Evolutionary conservation across 2,797 vertebrate species (phyloP).

Genomic region (Rhodeus uyekii): DNA sequence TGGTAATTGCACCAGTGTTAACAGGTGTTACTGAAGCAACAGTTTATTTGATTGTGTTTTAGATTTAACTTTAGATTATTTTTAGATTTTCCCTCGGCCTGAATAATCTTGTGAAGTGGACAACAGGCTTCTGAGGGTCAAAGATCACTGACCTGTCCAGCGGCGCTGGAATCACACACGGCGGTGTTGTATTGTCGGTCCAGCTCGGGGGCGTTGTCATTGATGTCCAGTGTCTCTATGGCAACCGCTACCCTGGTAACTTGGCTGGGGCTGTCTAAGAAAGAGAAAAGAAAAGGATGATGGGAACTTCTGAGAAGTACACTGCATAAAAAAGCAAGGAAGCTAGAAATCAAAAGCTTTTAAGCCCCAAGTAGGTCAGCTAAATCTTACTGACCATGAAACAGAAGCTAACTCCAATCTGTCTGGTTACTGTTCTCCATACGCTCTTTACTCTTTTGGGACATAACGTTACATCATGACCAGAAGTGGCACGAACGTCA

Average conservation of each 20-base stretch:
- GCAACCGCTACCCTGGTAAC: slow-evolving; percentile 84
- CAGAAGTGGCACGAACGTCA: slow-evolving; percentile 11
- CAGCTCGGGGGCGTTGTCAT: slow-evolving; percentile 89
- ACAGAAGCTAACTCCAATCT: neutral
- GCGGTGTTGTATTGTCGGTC: slow-evolving; percentile 83
- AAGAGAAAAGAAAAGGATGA: slow-evolving; percentile 37
- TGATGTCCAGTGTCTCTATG: slow-evolving; percentile 89
- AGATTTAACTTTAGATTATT: neutral
- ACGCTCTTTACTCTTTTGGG: neutral
- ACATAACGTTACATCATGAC: neutral
- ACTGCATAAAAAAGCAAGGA: slow-evolving; percentile 19
- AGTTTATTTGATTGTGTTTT: neutral
- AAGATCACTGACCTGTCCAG: slow-evolving; percentile 80
- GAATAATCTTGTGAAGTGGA: neutral
- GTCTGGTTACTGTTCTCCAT: neutral
- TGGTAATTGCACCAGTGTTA: neutral
- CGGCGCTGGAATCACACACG: slow-evolving; percentile 84
- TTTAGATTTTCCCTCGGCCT: too few relatives aligned
- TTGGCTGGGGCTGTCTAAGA: slow-evolving; percentile 85
- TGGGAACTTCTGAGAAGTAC: neutral
- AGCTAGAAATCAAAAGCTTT: slow-evolving; percentile 50
- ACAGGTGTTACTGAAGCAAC: neutral
- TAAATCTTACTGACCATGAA: slow-evolving; percentile 42
- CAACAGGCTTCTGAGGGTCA: neutral
- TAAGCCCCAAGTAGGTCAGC: slow-evolving; percentile 42